Evolutionary conservation across 2,113 vertebrate genomes (phyloP).

Genomic region (Galbula dea): DNA sequence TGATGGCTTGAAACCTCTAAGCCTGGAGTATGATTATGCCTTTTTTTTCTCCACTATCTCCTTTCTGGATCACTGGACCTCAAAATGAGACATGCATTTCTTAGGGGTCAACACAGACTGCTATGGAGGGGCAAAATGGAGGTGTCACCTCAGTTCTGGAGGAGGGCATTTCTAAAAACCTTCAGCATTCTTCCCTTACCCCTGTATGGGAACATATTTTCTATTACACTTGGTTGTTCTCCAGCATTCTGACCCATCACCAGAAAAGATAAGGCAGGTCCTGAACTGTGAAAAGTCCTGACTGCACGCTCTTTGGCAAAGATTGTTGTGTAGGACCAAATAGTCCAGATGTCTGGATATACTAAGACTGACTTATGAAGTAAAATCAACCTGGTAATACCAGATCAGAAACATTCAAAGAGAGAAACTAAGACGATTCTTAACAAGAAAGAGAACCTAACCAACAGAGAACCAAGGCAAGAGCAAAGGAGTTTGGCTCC

Average conservation of each 20-base stretch:
- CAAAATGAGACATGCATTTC: neutral
- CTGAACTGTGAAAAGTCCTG: constrained; percentile 29
- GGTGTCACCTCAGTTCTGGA: neutral
- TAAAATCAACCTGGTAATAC: neutral
- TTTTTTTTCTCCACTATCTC: neutral
- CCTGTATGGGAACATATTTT: neutral
- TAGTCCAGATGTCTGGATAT: neutral
- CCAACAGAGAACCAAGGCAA: neutral
- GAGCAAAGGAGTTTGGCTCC: neutral
- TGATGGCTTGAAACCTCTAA: neutral
- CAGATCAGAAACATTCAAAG: constrained; percentile 44
- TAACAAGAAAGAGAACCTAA: constrained; percentile 33
- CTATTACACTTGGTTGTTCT: neutral
- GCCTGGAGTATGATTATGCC: neutral
- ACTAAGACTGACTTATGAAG: constrained; percentile 14
- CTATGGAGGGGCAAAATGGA: neutral
- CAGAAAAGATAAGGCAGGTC: constrained; percentile 38
- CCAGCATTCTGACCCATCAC: neutral
- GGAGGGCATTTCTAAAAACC: neutral
- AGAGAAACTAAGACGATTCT: constrained; percentile 1
- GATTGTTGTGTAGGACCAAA: neutral
- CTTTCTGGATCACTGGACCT: neutral
- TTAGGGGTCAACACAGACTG: neutral
- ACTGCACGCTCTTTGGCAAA: constrained; percentile 52
- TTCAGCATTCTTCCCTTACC: neutral